Evolutionary conservation across 2,888 invertebrate genomes (phyloP), one percentile per base, ranked within the genome.

Genomic region (Tipula helvola): DNA sequence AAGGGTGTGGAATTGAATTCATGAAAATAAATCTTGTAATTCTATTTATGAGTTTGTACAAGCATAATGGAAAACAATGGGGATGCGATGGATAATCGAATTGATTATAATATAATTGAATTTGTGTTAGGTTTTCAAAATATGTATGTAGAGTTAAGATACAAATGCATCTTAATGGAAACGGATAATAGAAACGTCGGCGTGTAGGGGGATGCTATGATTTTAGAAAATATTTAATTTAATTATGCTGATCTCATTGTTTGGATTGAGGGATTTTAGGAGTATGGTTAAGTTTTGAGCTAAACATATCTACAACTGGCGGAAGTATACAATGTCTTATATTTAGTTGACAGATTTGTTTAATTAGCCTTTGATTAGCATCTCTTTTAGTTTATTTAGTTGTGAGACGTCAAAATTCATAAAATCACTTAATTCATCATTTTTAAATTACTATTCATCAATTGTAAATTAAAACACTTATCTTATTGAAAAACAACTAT

Each of bases 41-140:
- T 84, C 39, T 84, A 41, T 84, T 84, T 84, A 84, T 84, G 84
- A 39, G 16, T 84, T 16, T 36, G 39, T 39, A 39, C 5, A 16
- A 39, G 84, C 41, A 39, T n/a, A 84, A 41, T 39, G 13, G 84
- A 84, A 84, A 84, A 41, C 39, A 41, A 84, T 84, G 84, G 28
- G 71, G 71, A 71, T 71, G 71, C 28, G 4, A 28, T 8, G 12
- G 28, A 28, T 84, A 84, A 84, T 84, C 84, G 84, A 84, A 84
- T 84, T 39, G 41, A 84, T 84, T 84, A 84, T 39, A 84, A 84
- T 39, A 84, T 84, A 84, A 84, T 84, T 84, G 84, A 84, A 84
- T 84, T 84, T 39, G 36, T 10, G n/a, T 5, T 83, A 36, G 36
- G 7, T 36, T 83, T 83, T 83, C 83, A 16, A 84, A 39, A 39